Evolutionary conservation across 2,888 invertebrate species (phyloP).

Genomic region (Caradrina kadenii): DNA sequence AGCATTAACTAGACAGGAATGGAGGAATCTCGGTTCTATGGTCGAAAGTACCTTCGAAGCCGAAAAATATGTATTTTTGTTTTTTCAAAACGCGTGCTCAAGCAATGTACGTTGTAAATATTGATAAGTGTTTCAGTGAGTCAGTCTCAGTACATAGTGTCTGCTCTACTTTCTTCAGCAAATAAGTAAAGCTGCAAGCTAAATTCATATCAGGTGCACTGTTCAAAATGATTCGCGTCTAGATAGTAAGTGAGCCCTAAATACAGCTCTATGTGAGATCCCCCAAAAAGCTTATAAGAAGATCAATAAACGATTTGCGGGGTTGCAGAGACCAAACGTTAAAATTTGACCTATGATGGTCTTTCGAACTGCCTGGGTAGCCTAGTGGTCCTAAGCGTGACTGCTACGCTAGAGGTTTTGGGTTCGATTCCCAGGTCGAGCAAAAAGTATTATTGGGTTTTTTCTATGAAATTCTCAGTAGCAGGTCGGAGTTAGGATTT

Average conservation of each 20-base stretch:
- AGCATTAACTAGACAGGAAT: conserved; percentile 44
- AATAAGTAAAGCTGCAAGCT: conserved; percentile 34
- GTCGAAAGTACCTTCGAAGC: conserved; percentile 1
- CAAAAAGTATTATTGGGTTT: too few relatives aligned
- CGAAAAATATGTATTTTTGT: not conserved
- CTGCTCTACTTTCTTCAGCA: conserved; percentile 44
- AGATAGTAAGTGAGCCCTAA: not conserved
- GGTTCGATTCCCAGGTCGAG: too few relatives aligned
- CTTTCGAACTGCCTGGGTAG: too few relatives aligned
- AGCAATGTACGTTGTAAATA: not conserved
- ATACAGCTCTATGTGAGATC: not conserved
- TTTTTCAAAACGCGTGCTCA: not conserved
- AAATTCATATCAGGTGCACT: conserved; percentile 30
- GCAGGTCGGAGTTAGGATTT: too few relatives aligned
- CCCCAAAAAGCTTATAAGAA: not conserved
- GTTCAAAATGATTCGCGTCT: conserved; percentile 2
- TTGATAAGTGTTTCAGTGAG: conserved; percentile 28
- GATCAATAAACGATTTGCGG: not conserved
- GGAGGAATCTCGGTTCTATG: conserved; percentile 40
- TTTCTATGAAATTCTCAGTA: too few relatives aligned
- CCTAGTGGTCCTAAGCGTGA: too few relatives aligned
- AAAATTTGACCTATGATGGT: not conserved
- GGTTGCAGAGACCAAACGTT: not conserved
- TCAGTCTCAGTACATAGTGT: not conserved
- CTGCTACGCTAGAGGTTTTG: too few relatives aligned